Conservation (phyloP, 2,113 vertebrate species). For the Ondatra zibethicus region DNA sequence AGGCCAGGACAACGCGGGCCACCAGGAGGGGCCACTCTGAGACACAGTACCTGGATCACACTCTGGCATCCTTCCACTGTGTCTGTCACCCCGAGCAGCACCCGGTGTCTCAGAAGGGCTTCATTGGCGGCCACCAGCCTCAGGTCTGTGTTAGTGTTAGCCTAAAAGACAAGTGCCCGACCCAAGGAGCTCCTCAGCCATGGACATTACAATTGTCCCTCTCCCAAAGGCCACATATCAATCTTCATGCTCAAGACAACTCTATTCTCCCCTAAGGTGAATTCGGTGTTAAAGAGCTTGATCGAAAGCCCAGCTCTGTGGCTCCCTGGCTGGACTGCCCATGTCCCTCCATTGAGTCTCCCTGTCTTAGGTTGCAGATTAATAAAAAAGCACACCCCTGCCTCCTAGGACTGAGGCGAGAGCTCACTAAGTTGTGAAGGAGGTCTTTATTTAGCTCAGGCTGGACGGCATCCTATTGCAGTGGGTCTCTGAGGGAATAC, state of each 20-base stretch:
- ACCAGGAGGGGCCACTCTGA: not conserved
- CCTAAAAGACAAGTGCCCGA: constrained; percentile 74
- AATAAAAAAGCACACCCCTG: not conserved
- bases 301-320: not conserved
- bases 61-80: constrained; percentile 78
- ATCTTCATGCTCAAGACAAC: not conserved
- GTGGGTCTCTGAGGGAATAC: rapidly evolving
- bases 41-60: constrained; percentile 85
- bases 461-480: not conserved
- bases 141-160: constrained; percentile 88
- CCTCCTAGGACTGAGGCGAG: not conserved
- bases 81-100: constrained; percentile 88
- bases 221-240: too few species aligned
- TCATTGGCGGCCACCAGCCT: constrained; percentile 87
- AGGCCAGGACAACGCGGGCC: not conserved
- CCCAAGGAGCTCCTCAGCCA: not conserved
- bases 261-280: not conserved
- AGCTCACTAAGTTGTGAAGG: not conserved
- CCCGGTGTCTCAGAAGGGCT: constrained; percentile 83
- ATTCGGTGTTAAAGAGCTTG: not conserved
- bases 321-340: not conserved
- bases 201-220: not conserved
- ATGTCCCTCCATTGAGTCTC: not conserved
- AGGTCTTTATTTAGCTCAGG: not conserved
- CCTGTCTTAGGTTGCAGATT: not conserved